phyloP scores from a whole-genome alignment of 2,113 vertebrate genomes.

The Psilopsiagon aymara region DNA sequence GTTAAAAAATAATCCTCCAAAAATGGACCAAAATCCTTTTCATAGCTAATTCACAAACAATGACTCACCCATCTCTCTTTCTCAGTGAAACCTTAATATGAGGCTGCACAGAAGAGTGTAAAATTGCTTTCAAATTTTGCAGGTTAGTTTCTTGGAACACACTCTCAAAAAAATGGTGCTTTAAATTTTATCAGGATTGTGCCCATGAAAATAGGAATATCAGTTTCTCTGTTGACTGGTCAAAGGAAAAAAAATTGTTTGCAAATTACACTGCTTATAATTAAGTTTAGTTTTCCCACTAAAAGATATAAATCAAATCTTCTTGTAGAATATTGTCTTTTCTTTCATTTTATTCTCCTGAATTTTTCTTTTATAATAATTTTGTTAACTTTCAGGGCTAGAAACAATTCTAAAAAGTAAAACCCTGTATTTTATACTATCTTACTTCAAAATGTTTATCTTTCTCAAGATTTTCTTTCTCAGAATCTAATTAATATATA shows the following conservation, averaged over 20 bases:
- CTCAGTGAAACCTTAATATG: neutral
- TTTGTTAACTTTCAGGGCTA: neutral
- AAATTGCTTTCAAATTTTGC: neutral
- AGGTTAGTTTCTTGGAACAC: neutral
- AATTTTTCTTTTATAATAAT: neutral
- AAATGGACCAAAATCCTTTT: neutral
- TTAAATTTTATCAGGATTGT: neutral
- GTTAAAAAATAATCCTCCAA: neutral
- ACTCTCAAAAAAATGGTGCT: neutral
- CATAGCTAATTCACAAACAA: neutral
- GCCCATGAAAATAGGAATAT: neutral
- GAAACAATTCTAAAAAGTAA: neutral
- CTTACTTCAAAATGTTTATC: neutral
- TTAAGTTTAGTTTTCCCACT: neutral
- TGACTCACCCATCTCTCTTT: neutral
- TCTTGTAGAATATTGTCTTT: neutral
- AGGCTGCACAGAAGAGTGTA: neutral
- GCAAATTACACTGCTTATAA: neutral
- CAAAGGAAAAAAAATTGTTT: neutral
- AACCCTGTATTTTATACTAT: neutral
- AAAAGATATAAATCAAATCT: neutral
- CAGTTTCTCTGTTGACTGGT: neutral
- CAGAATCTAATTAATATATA: neutral
- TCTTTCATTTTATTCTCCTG: neutral
- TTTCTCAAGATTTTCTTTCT: neutral